Conservation (phyloP, 2,888 invertebrate species). For the Beris chalybata region DNA sequence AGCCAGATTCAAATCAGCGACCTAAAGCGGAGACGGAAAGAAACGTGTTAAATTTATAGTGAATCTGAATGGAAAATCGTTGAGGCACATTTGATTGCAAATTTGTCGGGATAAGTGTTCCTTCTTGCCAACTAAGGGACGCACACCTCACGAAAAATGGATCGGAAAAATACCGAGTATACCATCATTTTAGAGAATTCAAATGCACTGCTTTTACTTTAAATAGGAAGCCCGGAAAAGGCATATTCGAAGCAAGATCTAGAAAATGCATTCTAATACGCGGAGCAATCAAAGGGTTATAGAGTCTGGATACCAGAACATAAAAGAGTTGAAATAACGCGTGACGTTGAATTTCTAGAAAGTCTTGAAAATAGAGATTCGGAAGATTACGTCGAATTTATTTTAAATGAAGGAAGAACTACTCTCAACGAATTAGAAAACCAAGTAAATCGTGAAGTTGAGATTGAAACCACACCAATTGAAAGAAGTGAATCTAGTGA, state of each 20-base stretch:
- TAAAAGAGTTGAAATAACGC: not conserved
- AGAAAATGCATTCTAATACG: slow-evolving; percentile 3
- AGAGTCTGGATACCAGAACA: slow-evolving; percentile 5
- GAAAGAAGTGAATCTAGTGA: too few species aligned
- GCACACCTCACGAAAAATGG: not conserved
- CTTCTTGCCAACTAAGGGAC: too few species aligned
- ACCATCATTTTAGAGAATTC: slow-evolving; percentile 2
- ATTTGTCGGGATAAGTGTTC: too few species aligned
- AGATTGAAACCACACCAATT: too few species aligned
- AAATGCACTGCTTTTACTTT: not conserved
- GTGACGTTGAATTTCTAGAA: not conserved
- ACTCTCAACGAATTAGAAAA: not conserved
- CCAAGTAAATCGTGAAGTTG: too few species aligned
- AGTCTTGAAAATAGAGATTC: not conserved
- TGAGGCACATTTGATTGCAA: too few species aligned
- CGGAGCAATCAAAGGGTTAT: not conserved
- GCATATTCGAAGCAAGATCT: not conserved
- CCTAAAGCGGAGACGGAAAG: too few species aligned
- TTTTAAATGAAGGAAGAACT: not conserved
- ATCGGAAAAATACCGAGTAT: not conserved
- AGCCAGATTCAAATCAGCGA: too few species aligned
- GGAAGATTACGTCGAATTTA: not conserved
- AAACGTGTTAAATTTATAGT: too few species aligned
- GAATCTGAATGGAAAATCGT: too few species aligned
- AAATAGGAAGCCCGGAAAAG: slow-evolving; percentile 4